Conservation (phyloP, 2,113 vertebrate genomes). For the Zosterops japonicus region DNA sequence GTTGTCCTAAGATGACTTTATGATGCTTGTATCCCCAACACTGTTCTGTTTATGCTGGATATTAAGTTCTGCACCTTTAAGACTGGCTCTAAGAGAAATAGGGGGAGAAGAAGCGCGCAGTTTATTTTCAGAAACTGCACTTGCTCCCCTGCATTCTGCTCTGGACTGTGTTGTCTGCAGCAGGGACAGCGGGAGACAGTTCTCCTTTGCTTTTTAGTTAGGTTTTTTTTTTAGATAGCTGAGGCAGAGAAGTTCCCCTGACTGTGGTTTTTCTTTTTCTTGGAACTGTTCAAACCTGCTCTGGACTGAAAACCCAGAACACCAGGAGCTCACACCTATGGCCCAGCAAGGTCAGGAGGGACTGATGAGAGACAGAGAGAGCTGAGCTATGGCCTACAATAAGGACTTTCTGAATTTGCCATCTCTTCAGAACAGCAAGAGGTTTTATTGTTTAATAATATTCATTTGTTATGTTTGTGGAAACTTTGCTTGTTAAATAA, state of each 20-base stretch:
- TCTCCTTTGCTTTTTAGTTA: neutral
- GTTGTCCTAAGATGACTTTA: neutral
- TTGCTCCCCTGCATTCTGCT: neutral
- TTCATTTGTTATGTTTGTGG: neutral
- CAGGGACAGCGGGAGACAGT: fast-evolving
- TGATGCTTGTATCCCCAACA: neutral
- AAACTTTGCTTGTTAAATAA: neutral
- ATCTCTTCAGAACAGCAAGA: neutral
- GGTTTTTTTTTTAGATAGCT: neutral
- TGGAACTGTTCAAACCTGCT: neutral
- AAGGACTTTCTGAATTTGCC: neutral
- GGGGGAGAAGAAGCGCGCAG: neutral
- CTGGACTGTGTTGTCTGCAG: neutral
- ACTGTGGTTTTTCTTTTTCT: neutral
- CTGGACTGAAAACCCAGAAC: neutral
- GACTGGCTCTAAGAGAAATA: neutral
- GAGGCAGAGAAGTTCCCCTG: neutral
- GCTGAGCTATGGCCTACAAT: neutral
- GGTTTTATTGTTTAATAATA: neutral
- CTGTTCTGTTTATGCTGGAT: neutral
- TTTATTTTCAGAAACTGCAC: neutral
- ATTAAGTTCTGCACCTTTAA: neutral
- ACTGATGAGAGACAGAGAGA: neutral
- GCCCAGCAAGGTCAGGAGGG: neutral
- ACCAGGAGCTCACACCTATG: neutral